Conservation (phyloP, 2,888 invertebrate species). For the Napeogenes sylphis region DNA sequence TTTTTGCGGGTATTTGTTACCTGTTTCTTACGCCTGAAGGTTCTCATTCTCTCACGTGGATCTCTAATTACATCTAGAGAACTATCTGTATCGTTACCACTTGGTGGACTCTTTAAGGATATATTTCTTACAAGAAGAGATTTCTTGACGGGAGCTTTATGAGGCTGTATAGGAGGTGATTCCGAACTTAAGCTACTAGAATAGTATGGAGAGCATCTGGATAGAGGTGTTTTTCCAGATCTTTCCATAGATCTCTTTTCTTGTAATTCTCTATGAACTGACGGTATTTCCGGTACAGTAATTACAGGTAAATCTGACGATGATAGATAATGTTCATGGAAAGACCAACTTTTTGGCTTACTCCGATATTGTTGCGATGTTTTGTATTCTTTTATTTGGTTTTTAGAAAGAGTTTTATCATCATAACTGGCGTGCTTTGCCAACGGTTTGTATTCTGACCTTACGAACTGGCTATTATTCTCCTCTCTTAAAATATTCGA, state of each 20-base stretch:
- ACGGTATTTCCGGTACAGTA: conserved; percentile 75
- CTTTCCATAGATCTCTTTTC: conserved; percentile 64
- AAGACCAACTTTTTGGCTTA: conserved; percentile 80
- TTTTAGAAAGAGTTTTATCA: conserved; percentile 79
- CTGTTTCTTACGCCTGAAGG: conserved; percentile 83
- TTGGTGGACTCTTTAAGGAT: conserved; percentile 83
- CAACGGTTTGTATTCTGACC: conserved; percentile 77
- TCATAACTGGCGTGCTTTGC: conserved; percentile 82
- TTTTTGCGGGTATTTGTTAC: conserved; percentile 77
- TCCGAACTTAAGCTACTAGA: conserved; percentile 86
- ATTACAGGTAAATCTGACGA: conserved; percentile 75
- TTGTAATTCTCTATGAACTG: conserved; percentile 65
- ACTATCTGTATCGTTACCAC: conserved; percentile 86
- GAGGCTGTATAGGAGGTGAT: conserved; percentile 82
- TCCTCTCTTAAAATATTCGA: conserved; percentile 70
- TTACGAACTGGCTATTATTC: conserved; percentile 57
- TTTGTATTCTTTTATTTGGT: conserved; percentile 81
- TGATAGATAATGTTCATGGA: conserved; percentile 79
- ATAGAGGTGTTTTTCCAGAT: conserved; percentile 76
- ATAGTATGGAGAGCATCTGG: conserved; percentile 85
- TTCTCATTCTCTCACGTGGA: conserved; percentile 81
- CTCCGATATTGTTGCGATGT: conserved; percentile 75
- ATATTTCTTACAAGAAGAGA: conserved; percentile 79
- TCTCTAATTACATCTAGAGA: conserved; percentile 82
- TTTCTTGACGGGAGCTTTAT: conserved; percentile 81